Evolutionary conservation across 2,113 vertebrate genomes (phyloP), one percentile per base, ranked within the genome.

Genomic region (Python bivittatus): DNA sequence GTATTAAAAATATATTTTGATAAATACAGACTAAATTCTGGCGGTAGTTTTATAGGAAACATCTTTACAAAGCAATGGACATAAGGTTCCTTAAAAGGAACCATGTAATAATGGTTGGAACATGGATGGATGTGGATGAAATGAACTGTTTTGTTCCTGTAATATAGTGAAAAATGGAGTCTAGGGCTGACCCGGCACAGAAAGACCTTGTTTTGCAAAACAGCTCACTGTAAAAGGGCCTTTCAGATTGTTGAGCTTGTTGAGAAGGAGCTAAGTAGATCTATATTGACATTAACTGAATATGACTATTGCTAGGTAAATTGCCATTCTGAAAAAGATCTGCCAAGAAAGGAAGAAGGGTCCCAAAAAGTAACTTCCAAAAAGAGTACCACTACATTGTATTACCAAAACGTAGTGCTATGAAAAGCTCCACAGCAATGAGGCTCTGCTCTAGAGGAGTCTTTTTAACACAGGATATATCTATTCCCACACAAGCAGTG

Each of bases 51-150:
- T 96, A 91, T 91, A 0, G 11, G 88, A 95, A 86, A 91, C 93
- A 96, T 94, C 91, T 91, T 95, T 93, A 94, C 96, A 93, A 96
- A 96, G 96, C 95, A 97, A 96, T 96, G 94, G 95, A 94, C 95
- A 91, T 94, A 92, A 90, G 53, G 88, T 96, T 95, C 61, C 91
- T 90, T 96, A 94, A 96, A 95, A 95, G 94, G 92, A 93, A 54
- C 95, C 91, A 93, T 94, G 91, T 96, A 95, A 91, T 96, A 13
- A 68, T 68, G 61, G 12, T n/a, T n/a, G 61, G 61, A 68, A 68
- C n/a, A 12, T 68, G 61, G 6, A 6, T 68, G 95, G 93, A 96
- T 96, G 94, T 91, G 61, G 91, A 95, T 95, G 93, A 94, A 96
- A 96, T 96, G 96, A 96, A 93, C 90, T 72, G 33, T 13, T 87